A percentile compares a stretch with the other conserved stretches of the same genome.
Evolutionary conservation across 2,888 invertebrate genomes (phyloP).

Genomic region (Calameuta pallipes): DNA sequence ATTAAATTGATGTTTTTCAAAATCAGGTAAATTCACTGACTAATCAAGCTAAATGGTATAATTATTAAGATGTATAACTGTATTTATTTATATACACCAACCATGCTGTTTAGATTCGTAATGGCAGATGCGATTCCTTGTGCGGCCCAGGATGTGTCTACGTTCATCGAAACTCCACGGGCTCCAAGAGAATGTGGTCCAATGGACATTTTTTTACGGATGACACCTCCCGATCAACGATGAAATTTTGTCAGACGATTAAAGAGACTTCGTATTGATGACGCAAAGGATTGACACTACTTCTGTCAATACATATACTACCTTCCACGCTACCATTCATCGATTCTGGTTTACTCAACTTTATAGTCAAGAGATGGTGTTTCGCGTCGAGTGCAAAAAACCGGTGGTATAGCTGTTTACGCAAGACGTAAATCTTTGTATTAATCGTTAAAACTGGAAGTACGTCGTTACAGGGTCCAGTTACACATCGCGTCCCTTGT

Average conservation of each 20-base stretch:
- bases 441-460: neutral
- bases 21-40: neutral
- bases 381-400: too few relatives aligned
- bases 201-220: constrained; percentile 34
- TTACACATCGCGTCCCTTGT: neutral
- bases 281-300: neutral
- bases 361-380: too few relatives aligned
- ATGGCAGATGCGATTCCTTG: constrained; percentile 56
- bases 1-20: neutral
- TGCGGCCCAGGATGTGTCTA: constrained; percentile 73
- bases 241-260: neutral
- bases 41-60: neutral
- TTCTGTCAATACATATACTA: neutral
- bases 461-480: neutral
- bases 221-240: neutral
- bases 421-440: neutral
- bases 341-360: too few relatives aligned
- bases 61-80: neutral
- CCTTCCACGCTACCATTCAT: neutral
- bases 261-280: neutral
- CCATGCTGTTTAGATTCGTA: constrained; percentile 50
- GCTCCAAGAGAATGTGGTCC: constrained; percentile 41
- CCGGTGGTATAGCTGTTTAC: neutral
- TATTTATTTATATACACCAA: constrained; percentile 27
- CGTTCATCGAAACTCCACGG: constrained; percentile 68